Base-by-base conservation (phyloP, 2,888 invertebrate genomes). In the Magallana nippona region DNA sequence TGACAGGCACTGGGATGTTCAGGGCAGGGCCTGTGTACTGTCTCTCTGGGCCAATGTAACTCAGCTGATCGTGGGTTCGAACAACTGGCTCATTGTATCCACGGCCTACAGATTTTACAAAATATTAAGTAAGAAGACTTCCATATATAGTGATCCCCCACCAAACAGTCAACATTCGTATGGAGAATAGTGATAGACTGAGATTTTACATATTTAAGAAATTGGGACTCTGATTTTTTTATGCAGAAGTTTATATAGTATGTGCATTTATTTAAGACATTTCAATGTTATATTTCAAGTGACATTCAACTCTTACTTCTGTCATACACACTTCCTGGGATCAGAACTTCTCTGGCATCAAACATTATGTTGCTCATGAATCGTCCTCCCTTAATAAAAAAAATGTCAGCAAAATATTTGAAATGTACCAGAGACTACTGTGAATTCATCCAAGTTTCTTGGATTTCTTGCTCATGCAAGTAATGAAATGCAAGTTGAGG, bases 291-390 rank as follows among this genome's bases (percentile, higher is more conserved):
- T 27, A 62, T 1, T 80, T 57, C n/a, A 58, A 81, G 5, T 17
- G 17, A n/a, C n/a, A 10, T 13, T 44, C 10, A 19, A 17, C 0
- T 55, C 90, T 89, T 88, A 93, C 94, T 92, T 89, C 95, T 94
- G 94, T 98, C 98, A 94, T 98, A 98, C 57, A 98, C 96, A 19
- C 98, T 98, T 44, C 98, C 98, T 0, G 98, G 98, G 82, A 98
- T 97, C 94, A 98, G 96, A 5, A 98, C 98, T 94, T 99, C 98
- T 89, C 98, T 96, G 19, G 99, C 99, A 95, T 98, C 98, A 94
- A 98, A 99, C 96, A 98, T 98, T 55, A 98, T 97, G 55, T 97
- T 98, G 83, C 97, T 97, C 99, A 99, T 99, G 94, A 99, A 99
- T 93, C 99, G 98, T 0, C 98, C 94, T 82, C 94, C 94, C 93